Conservation (phyloP, 92 coral and sea anemone genomes). For the Blastomussa wellsi region DNA sequence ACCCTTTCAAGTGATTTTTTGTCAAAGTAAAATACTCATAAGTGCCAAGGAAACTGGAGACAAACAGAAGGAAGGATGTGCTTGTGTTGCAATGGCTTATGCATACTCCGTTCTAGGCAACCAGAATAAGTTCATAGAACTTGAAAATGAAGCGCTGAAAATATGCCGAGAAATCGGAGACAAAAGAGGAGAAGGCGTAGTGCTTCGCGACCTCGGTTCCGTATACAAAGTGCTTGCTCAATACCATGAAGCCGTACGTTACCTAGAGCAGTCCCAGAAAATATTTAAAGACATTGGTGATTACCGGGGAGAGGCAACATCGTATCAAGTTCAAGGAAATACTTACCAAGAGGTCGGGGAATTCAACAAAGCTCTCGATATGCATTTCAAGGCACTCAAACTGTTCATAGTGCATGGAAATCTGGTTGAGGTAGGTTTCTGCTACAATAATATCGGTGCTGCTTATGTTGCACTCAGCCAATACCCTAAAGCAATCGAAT, state of each 20-base stretch:
- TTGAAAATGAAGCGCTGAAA: slow-evolving; percentile 2
- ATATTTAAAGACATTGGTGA: not conserved
- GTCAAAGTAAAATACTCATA: not conserved
- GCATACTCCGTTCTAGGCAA: not conserved
- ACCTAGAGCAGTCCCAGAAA: slow-evolving; percentile 16
- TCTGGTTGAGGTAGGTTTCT: not conserved
- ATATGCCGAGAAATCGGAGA: slow-evolving; percentile 5
- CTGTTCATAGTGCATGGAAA: not conserved
- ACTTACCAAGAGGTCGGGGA: not conserved
- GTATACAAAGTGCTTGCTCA: not conserved
- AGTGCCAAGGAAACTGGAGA: not conserved
- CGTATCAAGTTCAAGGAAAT: not conserved
- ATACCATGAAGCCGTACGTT: not conserved
- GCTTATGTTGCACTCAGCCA: not conserved
- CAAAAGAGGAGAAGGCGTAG: not conserved
- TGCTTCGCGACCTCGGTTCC: not conserved
- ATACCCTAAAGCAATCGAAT: not conserved
- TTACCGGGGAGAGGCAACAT: slow-evolving; percentile 1
- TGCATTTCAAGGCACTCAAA: not conserved
- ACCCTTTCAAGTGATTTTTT: not conserved
- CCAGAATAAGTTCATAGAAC: slow-evolving; percentile 5
- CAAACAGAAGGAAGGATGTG: not conserved
- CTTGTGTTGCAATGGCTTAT: not conserved
- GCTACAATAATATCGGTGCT: slow-evolving; percentile 6
- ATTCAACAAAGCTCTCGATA: not conserved